Evolutionary conservation across 2,888 invertebrate genomes (phyloP), one percentile per base, ranked within the genome.

Genomic region (Flexamia atlantica): DNA sequence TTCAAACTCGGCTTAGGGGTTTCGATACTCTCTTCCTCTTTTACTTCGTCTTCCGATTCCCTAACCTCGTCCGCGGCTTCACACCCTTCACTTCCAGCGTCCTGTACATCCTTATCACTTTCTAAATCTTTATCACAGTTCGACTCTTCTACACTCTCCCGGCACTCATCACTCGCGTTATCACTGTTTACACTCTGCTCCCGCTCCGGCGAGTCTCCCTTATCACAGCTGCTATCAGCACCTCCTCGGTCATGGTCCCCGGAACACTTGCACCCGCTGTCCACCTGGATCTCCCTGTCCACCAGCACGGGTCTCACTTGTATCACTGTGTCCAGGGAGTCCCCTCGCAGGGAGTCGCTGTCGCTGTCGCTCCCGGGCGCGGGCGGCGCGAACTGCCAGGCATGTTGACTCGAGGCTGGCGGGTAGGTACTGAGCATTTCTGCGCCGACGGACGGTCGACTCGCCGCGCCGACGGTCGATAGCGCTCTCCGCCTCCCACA

Each of bases 391-490:
- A 17, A 50, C 32, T 53, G 79, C 79, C 79, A 79, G 57, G 32
- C 79, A 79, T 79, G 79, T 79, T 79, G 79, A 79, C 57, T 32
- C 36, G 79, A 57, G 79, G 79, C 79, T 53, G 79, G 57, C 79
- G 79, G 57, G 79, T 57, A 79, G 79, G 79, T 79, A 79, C 79
- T 79, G 79, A 79, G 79, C 68, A 70, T 70, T n/a, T 70, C 82
- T 82, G 82, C 82, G 82, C 46, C 46, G 82, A 25, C 23, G 20
- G 72, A 50, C 36, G 42, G 25, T 32, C 50, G 82, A 32, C 53
- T 53, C 23, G 42, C 82, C 72, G 82, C 82, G 82, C 82, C 82
- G 82, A 25, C 72, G 82, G 70, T 82, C 82, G 82, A 82, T 82
- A 82, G 50, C 72, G 53, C 82, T 57, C 4, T 72, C 40, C 70